Evolutionary conservation across 2,113 vertebrate genomes (phyloP), one percentile per base, ranked within the genome.

Genomic region (Halichoerus grypus): DNA sequence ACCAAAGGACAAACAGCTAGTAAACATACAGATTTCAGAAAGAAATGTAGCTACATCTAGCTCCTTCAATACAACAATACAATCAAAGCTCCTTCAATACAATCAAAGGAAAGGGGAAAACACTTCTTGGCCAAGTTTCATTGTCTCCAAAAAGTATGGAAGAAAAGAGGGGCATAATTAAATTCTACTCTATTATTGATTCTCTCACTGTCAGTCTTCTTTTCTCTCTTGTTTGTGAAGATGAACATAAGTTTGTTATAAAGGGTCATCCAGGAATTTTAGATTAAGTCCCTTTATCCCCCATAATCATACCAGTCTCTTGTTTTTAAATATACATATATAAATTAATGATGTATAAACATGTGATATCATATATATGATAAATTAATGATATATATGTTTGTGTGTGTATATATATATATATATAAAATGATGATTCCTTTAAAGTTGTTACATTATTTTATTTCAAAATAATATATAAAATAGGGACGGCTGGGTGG

Each of bases 391-490:
- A 76, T 46, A 39, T 71, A 21, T 65, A 55, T 15, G 16, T 55
- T 15, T 55, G 15, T 16, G 15, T 53, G 15, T 53, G 15, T 53
- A 14, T 53, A 46, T 76, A 24, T 71, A 15, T 65, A n/a, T 67
- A n/a, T 67, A n/a, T n/a, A 26, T 61, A 88, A 46, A 81, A 80
- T 57, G 15, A 39, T 55, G 49, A 61, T n/a, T 33, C 4, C 3
- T 71, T 91, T 83, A 63, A 74, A 46, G 71, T 72, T 57, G 61
- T 72, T 65, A 61, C 39, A 36, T 22, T 36, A 76, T n/a, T 67
- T 79, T 72, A 71, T 96, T 91, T 94, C 11, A 51, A 93, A 84
- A 55, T 79, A 91, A 72, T 86, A 16, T 55, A 76, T 46, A 83
- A 88, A 90, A 61, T 42, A 72, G 16, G 65, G 33, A 67, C 7